Conservation (phyloP, 1,140 invertebrate species). For the Macrotrachela quadricornifera region DNA sequence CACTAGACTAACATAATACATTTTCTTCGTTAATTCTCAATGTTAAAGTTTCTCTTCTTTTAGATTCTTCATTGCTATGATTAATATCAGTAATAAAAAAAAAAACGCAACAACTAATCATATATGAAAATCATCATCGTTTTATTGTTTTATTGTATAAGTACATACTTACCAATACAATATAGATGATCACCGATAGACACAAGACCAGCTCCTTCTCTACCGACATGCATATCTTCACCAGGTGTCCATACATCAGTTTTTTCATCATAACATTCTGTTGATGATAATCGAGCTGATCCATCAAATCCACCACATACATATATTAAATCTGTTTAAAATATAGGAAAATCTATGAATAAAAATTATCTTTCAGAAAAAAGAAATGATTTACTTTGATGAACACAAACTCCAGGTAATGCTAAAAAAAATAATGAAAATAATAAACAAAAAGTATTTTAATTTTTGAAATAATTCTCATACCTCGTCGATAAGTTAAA, state of each 20-base stretch:
- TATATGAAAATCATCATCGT: background rate
- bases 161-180: slow-evolving; percentile 16
- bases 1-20: too few species aligned
- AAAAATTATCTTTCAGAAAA: too few species aligned
- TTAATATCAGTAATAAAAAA: background rate
- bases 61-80: slow-evolving; percentile 14
- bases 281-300: slow-evolving; percentile 19
- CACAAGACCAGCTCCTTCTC: slow-evolving; percentile 26
- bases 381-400: slow-evolving; percentile 3
- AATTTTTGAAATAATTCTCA: too few species aligned
- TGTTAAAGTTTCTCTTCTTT: slow-evolving; percentile 22
- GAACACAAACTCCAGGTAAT: slow-evolving; percentile 2
- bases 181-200: slow-evolving; percentile 21
- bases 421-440: too few species aligned
- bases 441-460: too few species aligned
- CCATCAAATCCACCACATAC: slow-evolving; percentile 29
- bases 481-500: slow-evolving; percentile 10
- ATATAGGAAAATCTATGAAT: background rate
- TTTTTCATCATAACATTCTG: slow-evolving; percentile 21
- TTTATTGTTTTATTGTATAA: background rate
- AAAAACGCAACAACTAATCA: slow-evolving; percentile 21
- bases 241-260: slow-evolving; percentile 21
- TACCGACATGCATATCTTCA: slow-evolving; percentile 18
- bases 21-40: slow-evolving; percentile 15
- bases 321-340: slow-evolving; percentile 18